These are phyloP conservation scores for Tetraneura akinire DNA, from an alignment of 1,140 invertebrate genomes.

Conservation along the genomic window DNA sequence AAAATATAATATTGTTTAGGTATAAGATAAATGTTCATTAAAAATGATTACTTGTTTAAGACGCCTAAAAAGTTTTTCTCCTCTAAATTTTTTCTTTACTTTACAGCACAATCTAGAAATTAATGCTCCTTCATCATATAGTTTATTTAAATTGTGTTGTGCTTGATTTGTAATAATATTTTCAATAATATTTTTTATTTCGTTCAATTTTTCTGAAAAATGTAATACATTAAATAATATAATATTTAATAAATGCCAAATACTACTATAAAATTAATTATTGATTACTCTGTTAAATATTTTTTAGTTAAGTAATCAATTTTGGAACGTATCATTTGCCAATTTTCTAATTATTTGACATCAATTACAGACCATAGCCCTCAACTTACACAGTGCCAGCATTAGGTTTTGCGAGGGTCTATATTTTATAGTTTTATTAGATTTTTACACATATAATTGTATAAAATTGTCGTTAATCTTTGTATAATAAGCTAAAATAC, in stretches of 20 bases:
- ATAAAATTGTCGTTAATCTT: too few relatives aligned
- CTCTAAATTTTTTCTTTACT: slow-evolving; percentile 41
- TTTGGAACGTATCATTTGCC: background rate
- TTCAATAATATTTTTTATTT: background rate
- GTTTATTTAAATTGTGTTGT: background rate
- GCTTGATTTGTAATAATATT: slow-evolving; percentile 16
- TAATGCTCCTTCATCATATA: slow-evolving; percentile 36
- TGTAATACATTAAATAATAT: background rate
- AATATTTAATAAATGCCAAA: background rate
- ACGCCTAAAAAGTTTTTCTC: slow-evolving; percentile 39
- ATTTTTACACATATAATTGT: too few relatives aligned
- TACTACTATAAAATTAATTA: background rate
- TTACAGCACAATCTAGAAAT: slow-evolving; percentile 36
- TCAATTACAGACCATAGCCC: too few relatives aligned
- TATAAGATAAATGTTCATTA: background rate
- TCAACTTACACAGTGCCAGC: too few relatives aligned
- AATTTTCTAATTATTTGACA: background rate
- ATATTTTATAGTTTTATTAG: too few relatives aligned
- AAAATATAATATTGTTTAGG: background rate
- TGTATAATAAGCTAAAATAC: too few relatives aligned
- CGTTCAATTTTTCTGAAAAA: slow-evolving; percentile 14
- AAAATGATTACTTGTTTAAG: slow-evolving; percentile 39
- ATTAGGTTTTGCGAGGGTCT: too few relatives aligned
- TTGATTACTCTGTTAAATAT: background rate
- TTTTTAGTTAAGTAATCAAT: background rate